Conservation (phyloP, 2,797 vertebrate genomes). For the Epinephelus malabaricus region DNA sequence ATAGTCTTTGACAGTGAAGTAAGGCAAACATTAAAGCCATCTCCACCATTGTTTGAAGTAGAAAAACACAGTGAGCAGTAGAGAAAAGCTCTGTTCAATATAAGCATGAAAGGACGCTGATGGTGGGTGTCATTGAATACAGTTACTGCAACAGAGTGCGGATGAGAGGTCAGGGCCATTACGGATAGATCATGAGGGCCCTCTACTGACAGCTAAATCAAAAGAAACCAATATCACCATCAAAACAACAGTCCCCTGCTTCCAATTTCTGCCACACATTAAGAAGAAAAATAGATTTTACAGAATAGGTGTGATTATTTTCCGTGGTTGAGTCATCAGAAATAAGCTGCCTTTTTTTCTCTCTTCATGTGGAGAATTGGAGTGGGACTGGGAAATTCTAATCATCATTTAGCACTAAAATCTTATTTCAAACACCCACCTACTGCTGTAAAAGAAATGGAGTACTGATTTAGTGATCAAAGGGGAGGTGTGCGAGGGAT, state of each 20-base stretch:
- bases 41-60: slow-evolving; percentile 35
- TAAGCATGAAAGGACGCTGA: slow-evolving; percentile 44
- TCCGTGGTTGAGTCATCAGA: slow-evolving; percentile 49
- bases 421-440: slow-evolving; percentile 58
- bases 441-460: slow-evolving; percentile 50
- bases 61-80: slow-evolving; percentile 8
- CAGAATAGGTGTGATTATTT: slow-evolving; percentile 47
- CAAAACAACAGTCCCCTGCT: slow-evolving; percentile 33
- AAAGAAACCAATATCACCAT: slow-evolving; percentile 51
- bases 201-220: slow-evolving; percentile 77
- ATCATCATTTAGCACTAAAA: slow-evolving; percentile 54
- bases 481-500: slow-evolving; percentile 38
- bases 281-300: slow-evolving; percentile 40
- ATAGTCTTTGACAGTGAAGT: slow-evolving; percentile 31
- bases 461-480: slow-evolving; percentile 48
- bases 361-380: slow-evolving; percentile 10
- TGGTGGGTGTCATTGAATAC: slow-evolving; percentile 57
- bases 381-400: slow-evolving; percentile 35
- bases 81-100: slow-evolving; percentile 59
- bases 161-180: slow-evolving; percentile 66
- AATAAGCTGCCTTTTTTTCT: slow-evolving; percentile 22
- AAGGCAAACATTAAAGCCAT: slow-evolving; percentile 42
- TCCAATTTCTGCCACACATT: slow-evolving; percentile 22
- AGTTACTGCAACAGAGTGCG: slow-evolving; percentile 36
- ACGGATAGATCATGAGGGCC: slow-evolving; percentile 76